Conservation (phyloP, 2,888 invertebrate genomes). For the Frankliniella intonsa region DNA sequence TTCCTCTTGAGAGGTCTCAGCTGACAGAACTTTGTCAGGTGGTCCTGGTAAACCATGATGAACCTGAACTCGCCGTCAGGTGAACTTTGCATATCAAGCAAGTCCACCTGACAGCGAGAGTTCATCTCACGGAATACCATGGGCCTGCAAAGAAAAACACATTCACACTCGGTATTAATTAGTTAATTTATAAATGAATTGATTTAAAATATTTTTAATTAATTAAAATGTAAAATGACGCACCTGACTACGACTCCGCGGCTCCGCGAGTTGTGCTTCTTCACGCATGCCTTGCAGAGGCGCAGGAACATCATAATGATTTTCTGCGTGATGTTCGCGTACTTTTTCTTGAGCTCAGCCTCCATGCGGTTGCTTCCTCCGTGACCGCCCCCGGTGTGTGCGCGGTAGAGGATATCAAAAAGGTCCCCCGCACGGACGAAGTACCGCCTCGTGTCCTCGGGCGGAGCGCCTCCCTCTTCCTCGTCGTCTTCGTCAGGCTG, state of each 20-base stretch:
- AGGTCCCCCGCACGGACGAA: neutral
- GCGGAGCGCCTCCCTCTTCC: neutral
- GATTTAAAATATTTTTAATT: too few relatives aligned
- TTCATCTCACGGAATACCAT: slow-evolving; percentile 32
- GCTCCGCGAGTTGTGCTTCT: neutral
- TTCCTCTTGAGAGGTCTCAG: slow-evolving; percentile 33
- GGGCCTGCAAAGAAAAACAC: slow-evolving; percentile 19
- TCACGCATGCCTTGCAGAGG: neutral
- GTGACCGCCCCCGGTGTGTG: neutral
- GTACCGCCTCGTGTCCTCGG: neutral
- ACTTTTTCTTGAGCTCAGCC: neutral
- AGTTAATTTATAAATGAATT: too few relatives aligned
- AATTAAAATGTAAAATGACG: too few relatives aligned
- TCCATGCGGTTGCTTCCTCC: neutral
- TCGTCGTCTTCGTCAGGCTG: too few relatives aligned
- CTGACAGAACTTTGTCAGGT: slow-evolving; percentile 29
- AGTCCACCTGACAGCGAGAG: slow-evolving; percentile 33
- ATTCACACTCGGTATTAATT: too few relatives aligned
- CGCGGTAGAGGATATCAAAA: neutral
- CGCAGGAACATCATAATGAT: neutral
- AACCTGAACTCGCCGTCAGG: neutral
- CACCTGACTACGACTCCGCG: too few relatives aligned
- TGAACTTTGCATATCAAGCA: neutral
- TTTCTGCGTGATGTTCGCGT: neutral
- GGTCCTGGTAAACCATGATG: slow-evolving; percentile 31